phyloP scores from a whole-genome alignment of 2,797 vertebrate genomes.

The Siniperca obscura region DNA sequence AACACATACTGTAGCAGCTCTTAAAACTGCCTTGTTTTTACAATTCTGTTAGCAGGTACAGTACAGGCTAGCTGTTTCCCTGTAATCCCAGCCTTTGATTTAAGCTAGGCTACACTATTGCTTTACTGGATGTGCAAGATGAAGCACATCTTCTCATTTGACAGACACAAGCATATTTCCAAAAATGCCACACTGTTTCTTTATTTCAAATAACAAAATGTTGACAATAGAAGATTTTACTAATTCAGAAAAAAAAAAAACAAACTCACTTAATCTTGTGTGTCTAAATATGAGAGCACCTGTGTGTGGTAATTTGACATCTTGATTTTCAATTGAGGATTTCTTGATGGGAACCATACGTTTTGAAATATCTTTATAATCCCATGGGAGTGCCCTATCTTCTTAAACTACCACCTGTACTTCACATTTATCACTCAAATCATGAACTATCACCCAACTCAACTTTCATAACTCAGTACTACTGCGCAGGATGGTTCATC shows the following conservation, averaged over 20 bases:
- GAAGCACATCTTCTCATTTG: neutral
- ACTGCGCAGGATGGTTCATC: constrained; percentile 7
- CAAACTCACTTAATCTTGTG: neutral
- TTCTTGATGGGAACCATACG: neutral
- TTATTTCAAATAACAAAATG: neutral
- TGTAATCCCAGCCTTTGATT: neutral
- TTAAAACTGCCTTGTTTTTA: neutral
- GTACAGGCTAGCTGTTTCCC: neutral
- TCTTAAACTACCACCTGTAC: constrained; percentile 20
- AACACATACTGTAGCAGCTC: neutral
- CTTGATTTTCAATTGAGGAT: neutral
- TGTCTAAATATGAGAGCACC: neutral
- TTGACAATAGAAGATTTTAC: neutral
- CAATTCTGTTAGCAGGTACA: neutral
- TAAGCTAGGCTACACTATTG: neutral
- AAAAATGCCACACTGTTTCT: neutral
- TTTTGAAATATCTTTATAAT: neutral
- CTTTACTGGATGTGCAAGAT: neutral
- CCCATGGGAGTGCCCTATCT: neutral
- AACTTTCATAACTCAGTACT: constrained; percentile 32
- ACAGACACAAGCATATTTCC: neutral
- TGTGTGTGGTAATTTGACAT: neutral
- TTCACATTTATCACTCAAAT: constrained; percentile 40
- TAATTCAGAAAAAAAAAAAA: neutral
- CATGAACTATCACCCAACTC: constrained; percentile 13